These are phyloP conservation scores for Micrasema minimum DNA, from an alignment of 1,140 invertebrate genomes.

Conservation along the genomic window DNA sequence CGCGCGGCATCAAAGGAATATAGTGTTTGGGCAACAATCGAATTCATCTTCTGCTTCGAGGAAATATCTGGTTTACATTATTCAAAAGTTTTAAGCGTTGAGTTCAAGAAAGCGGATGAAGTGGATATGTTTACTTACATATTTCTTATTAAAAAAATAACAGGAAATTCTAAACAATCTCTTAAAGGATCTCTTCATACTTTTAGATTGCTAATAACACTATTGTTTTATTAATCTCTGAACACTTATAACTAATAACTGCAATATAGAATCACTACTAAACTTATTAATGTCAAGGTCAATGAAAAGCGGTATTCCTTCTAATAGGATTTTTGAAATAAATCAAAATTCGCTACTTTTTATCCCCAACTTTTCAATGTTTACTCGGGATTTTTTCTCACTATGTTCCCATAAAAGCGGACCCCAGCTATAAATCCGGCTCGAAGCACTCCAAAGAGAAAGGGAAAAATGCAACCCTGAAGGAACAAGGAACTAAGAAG, in stretches of 20 bases:
- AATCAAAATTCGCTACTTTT: conserved; percentile 8
- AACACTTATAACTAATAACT: no score
- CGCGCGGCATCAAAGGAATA: conserved; percentile 9
- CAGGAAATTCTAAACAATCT: no score
- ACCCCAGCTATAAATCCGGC: conserved; percentile 29
- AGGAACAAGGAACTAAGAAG: conserved; percentile 16
- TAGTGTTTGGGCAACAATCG: conserved; percentile 10
- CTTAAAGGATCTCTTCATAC: no score
- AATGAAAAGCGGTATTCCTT: no score
- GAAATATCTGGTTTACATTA: neutral
- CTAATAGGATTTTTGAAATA: neutral
- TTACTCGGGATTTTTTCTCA: conserved; percentile 22
- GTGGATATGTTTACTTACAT: neutral
- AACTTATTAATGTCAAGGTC: no score
- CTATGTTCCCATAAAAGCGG: conserved; percentile 14
- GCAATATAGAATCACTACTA: no score
- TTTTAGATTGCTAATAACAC: no score
- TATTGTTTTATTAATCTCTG: no score
- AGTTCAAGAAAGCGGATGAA: neutral
- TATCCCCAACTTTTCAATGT: conserved; percentile 18
- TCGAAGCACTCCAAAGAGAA: conserved; percentile 23
- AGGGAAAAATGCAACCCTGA: conserved; percentile 25
- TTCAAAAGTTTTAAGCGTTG: neutral
- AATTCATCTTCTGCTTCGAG: neutral
- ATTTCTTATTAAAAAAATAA: neutral